Percentiles rank a stretch among this genome's conserved stretches.
phyloP scores from a whole-genome alignment of 2,888 invertebrate species.

The Macaria notata region DNA sequence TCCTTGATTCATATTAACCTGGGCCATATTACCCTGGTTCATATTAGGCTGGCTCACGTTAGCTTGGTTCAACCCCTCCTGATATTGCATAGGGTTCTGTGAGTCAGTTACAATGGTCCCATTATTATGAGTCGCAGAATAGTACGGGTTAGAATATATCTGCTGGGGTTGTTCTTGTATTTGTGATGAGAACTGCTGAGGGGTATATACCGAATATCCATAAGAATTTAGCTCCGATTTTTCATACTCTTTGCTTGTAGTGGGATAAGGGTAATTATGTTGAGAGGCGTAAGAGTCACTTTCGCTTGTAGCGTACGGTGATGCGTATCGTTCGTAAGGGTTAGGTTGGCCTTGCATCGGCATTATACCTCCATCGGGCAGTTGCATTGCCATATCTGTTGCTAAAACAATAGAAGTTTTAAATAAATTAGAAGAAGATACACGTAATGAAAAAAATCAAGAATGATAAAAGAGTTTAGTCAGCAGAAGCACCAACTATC shows the following conservation, averaged over 20 bases:
- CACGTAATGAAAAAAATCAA: background rate
- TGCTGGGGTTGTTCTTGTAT: conserved; percentile 52
- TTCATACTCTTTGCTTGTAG: conserved; percentile 51
- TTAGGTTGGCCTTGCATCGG: conserved; percentile 50
- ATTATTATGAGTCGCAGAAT: conserved; percentile 59
- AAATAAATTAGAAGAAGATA: background rate
- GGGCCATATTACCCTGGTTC: conserved; percentile 18
- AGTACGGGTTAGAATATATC: conserved; percentile 62
- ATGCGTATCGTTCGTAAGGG: conserved; percentile 55
- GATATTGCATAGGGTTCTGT: conserved; percentile 43
- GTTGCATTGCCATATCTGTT: conserved; percentile 61
- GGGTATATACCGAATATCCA: conserved; percentile 62
- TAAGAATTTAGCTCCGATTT: conserved; percentile 57
- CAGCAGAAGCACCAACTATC: too few relatives aligned
- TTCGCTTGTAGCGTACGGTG: conserved; percentile 52
- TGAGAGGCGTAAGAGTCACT: conserved; percentile 49
- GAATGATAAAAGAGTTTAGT: background rate
- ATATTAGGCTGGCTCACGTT: conserved; percentile 23
- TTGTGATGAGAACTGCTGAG: conserved; percentile 58
- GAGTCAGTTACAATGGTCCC: conserved; percentile 60
- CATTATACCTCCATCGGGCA: conserved; percentile 67
- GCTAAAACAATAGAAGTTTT: conserved; percentile 46
- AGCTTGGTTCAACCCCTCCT: conserved; percentile 5
- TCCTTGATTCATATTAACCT: conserved; percentile 36
- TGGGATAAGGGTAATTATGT: conserved; percentile 51